Conservation (phyloP, 2,113 vertebrate genomes). For the Salvator merianae region DNA sequence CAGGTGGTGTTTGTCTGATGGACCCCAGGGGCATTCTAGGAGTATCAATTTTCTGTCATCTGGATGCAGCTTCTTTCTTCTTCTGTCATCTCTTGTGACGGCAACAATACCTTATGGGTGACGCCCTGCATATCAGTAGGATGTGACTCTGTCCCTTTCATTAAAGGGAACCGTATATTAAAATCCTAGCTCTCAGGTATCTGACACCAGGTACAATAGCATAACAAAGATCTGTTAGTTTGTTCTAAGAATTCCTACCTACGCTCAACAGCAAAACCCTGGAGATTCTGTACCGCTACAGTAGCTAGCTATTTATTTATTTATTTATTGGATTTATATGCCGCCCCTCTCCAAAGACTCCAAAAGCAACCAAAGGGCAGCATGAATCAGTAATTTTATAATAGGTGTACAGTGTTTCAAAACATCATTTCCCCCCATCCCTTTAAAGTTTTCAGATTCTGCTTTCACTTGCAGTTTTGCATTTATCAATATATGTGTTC, state of each 20-base stretch:
- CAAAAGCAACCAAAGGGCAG: background rate
- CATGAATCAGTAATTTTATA: background rate
- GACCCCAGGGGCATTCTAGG: too few relatives aligned
- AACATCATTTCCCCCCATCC: too few relatives aligned
- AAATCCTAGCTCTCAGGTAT: background rate
- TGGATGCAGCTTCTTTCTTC: too few relatives aligned
- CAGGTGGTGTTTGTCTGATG: too few relatives aligned
- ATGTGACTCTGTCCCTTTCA: background rate
- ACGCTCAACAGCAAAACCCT: background rate
- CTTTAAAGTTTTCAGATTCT: background rate
- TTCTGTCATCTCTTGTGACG: too few relatives aligned
- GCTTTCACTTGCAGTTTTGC: background rate
- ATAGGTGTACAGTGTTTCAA: background rate
- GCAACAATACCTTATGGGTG: too few relatives aligned
- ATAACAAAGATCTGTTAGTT: background rate
- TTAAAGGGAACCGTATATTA: background rate
- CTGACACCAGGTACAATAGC: background rate
- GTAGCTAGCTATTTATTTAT: background rate
- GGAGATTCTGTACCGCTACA: background rate
- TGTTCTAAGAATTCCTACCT: background rate
- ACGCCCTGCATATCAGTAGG: background rate
- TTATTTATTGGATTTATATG: too few relatives aligned
- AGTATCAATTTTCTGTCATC: too few relatives aligned
- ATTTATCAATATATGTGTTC: background rate
- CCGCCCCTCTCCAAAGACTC: too few relatives aligned